Evolutionary conservation across 2,113 vertebrate genomes (phyloP).

Genomic region (Melanostigma gelatinosum): DNA sequence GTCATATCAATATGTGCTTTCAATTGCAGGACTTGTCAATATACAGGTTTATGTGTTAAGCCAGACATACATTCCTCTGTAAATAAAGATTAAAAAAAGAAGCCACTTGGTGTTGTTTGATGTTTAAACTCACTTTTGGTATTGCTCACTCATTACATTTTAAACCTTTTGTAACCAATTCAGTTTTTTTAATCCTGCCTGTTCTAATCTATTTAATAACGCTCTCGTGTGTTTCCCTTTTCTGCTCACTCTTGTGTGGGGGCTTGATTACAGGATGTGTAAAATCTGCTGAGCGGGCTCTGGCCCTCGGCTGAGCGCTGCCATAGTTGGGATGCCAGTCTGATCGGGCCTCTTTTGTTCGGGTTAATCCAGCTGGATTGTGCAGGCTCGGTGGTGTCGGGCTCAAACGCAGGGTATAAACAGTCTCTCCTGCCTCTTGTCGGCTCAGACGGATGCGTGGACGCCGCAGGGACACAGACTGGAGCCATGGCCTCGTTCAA

Average conservation of each 20-base stretch:
- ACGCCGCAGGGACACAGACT: slow-evolving; percentile 34
- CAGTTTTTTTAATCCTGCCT: not conserved
- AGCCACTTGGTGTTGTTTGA: slow-evolving; percentile 30
- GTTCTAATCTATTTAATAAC: slow-evolving; percentile 1
- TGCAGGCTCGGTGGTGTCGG: slow-evolving; percentile 53
- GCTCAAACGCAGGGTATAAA: slow-evolving; percentile 78
- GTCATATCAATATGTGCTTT: slow-evolving; percentile 85
- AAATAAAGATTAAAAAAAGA: slow-evolving; percentile 82
- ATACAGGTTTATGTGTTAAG: slow-evolving; percentile 83
- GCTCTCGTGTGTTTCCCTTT: slow-evolving; percentile 21
- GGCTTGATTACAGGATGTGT: slow-evolving; percentile 49
- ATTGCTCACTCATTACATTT: not conserved
- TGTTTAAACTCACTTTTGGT: slow-evolving; percentile 18
- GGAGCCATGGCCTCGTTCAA: slow-evolving; percentile 81
- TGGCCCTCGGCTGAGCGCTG: slow-evolving; percentile 44
- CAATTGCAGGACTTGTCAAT: slow-evolving; percentile 84
- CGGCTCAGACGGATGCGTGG: slow-evolving; percentile 42
- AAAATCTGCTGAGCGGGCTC: slow-evolving; percentile 77
- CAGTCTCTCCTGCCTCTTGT: slow-evolving; percentile 22
- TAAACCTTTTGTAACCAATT: slow-evolving; percentile 9
- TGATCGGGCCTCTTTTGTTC: slow-evolving; percentile 73
- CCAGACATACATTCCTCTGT: slow-evolving; percentile 84
- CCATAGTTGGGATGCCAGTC: slow-evolving; percentile 74
- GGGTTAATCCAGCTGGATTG: slow-evolving; percentile 77
- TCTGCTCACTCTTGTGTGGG: slow-evolving; percentile 54